Base-by-base conservation (phyloP, 2,113 vertebrate genomes). In the Rhadina sibilatrix region DNA sequence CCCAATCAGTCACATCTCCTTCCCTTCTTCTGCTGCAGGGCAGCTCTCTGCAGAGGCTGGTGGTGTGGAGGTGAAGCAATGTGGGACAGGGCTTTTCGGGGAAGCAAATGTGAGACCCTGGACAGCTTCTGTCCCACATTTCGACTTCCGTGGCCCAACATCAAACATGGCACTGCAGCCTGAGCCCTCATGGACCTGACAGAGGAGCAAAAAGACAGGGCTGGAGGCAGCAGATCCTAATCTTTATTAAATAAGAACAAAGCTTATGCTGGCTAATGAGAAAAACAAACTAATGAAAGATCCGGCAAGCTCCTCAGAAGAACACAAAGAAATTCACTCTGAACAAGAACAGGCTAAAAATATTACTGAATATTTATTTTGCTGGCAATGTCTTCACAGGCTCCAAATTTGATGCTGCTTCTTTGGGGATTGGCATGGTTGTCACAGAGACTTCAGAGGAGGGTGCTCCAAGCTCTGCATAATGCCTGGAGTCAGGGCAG, bases 211-310 rank as follows among this genome's bases (percentile, higher is more conserved):
- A 95, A 94, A 93, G 96, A 97, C 94, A 96, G 87, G 96, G 93
- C 97, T 97, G 87, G 90, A 97, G 96, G 96, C 96, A 96, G 96
- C 94, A 97, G 97, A 97, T 97, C 93, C 96, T 97, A 97, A 97
- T 97, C 97, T 97, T 97, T 97, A 97, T 97, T 97, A 97, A 97
- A 97, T 97, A 97, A 97, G 96, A 97, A 97, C 97, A 97, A 97
- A 97, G 97, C 94, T 96, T 94, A 94, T 94, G 95, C 96, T 60
- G 83, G 93, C 96, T 97, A 97, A 97, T 97, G 96, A 97, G 96
- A 96, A 97, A 97, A 97, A 97, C 95, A 96, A 97, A 96, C 96
- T 38, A 91, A 97, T 97, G 95, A 97, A 97, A 97, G 95, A 97
- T 97, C 96, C 87, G 12, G 80, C 60, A 3, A 96, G 96, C 95